These are phyloP conservation scores for Dilophus febrilis DNA, from an alignment of 2,888 invertebrate genomes.

Conservation along the genomic window DNA sequence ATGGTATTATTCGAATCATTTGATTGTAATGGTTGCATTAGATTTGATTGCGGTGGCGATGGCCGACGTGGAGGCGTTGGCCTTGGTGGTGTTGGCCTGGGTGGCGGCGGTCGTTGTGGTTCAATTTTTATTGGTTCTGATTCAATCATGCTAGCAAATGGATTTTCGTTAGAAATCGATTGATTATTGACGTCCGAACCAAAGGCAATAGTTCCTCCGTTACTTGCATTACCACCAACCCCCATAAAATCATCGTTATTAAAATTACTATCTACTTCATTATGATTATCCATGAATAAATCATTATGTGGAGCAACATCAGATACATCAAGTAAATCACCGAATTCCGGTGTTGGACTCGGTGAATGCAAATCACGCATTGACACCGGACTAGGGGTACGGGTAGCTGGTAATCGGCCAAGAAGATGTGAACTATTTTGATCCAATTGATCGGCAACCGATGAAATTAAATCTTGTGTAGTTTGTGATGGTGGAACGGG, in stretches of 20 bases:
- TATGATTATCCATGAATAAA: constrained; percentile 17
- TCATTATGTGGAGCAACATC: constrained; percentile 17
- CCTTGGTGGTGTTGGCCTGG: constrained; percentile 31
- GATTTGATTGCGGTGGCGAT: constrained; percentile 20
- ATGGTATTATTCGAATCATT: constrained; percentile 24
- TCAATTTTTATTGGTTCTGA: constrained; percentile 34
- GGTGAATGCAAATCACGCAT: constrained; percentile 69
- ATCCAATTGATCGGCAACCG: constrained; percentile 77
- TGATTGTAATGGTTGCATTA: too few relatives aligned
- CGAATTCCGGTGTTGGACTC: constrained; percentile 57
- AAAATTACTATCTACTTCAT: constrained; percentile 12
- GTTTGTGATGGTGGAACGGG: constrained; percentile 53
- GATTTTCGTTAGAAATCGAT: constrained; percentile 21
- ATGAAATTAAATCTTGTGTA: constrained; percentile 69
- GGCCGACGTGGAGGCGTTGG: constrained; percentile 22
- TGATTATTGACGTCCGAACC: neutral
- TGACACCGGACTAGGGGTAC: constrained; percentile 75
- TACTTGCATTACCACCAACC: constrained; percentile 12
- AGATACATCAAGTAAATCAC: constrained; percentile 45
- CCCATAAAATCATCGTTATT: constrained; percentile 11
- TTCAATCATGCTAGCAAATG: constrained; percentile 21
- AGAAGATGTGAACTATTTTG: constrained; percentile 69
- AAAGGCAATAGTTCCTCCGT: too few relatives aligned
- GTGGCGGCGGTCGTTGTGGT: constrained; percentile 31
- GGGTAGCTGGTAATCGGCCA: constrained; percentile 66